phyloP scores from a whole-genome alignment of 2,888 invertebrate genomes.

The Zhengitettix transpicula region DNA sequence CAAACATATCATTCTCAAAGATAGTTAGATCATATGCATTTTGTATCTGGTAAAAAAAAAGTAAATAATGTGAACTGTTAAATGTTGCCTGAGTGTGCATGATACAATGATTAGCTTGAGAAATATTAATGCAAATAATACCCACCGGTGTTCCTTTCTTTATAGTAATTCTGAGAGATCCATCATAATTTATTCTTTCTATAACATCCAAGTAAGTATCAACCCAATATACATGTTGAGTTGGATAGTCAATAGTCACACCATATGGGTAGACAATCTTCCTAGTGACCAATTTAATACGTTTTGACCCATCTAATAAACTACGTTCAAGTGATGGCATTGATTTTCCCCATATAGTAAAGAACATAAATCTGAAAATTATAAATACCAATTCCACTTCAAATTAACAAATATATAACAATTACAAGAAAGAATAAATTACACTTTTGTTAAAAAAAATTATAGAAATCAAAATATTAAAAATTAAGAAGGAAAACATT shows the following conservation, averaged over 20 bases:
- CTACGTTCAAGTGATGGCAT: constrained; percentile 46
- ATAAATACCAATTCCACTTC: constrained; percentile 3
- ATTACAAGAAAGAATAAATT: no score
- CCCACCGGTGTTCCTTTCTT: constrained; percentile 34
- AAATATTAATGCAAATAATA: constrained; percentile 1
- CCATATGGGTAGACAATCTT: constrained; percentile 65
- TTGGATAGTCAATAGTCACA: constrained; percentile 53
- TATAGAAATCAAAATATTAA: no score
- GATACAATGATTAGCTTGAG: neutral
- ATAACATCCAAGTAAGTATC: constrained; percentile 66
- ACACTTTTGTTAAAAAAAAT: no score
- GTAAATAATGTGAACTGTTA: neutral
- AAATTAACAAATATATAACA: neutral
- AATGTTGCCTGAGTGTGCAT: neutral
- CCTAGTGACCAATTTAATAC: constrained; percentile 39
- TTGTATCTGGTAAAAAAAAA: constrained; percentile 31
- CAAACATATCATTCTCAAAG: constrained; percentile 56
- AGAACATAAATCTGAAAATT: constrained; percentile 46
- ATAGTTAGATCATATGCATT: constrained; percentile 52
- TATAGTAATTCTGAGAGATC: constrained; percentile 43
- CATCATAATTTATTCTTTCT: constrained; percentile 62
- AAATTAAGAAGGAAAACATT: no score
- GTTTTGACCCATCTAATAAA: constrained; percentile 43
- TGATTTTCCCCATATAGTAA: constrained; percentile 54
- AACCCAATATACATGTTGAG: constrained; percentile 58